Conservation (phyloP, 2,888 invertebrate genomes). For the Andrena marginata region DNA sequence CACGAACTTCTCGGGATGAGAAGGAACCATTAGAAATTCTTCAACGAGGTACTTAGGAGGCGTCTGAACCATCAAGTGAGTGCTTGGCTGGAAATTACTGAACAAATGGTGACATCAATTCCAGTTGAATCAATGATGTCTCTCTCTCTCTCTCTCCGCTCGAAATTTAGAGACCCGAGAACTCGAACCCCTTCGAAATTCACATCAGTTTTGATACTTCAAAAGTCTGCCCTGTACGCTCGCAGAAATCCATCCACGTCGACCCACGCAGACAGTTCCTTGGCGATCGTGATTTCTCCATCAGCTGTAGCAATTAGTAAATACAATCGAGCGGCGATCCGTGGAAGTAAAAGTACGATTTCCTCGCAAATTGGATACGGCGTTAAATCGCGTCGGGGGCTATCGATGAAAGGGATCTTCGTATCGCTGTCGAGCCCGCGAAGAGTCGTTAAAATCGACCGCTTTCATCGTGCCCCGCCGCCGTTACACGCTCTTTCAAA, state of each 20-base stretch:
- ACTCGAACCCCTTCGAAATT: too few relatives aligned
- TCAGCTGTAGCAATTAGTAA: slow-evolving; percentile 9
- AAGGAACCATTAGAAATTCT: too few relatives aligned
- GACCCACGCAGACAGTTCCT: neutral
- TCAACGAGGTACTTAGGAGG: too few relatives aligned
- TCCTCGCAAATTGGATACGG: slow-evolving; percentile 9
- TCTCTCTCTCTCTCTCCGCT: too few relatives aligned
- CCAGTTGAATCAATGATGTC: too few relatives aligned
- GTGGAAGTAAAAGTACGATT: slow-evolving; percentile 7
- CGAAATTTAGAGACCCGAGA: too few relatives aligned
- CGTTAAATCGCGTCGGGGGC: neutral
- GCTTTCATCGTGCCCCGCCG: neutral
- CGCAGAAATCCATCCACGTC: neutral
- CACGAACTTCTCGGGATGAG: too few relatives aligned
- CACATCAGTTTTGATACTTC: too few relatives aligned
- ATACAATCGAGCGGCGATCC: slow-evolving; percentile 10
- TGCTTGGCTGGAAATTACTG: too few relatives aligned
- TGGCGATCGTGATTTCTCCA: neutral
- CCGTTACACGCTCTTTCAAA: neutral
- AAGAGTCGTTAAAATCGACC: slow-evolving; percentile 3
- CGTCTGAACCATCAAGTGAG: too few relatives aligned
- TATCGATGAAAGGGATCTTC: slow-evolving; percentile 26
- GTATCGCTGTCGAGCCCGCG: neutral
- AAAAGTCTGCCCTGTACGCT: too few relatives aligned
- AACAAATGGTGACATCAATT: too few relatives aligned